These are phyloP conservation scores for Vesta saturnalis DNA, from an alignment of 2,888 invertebrate genomes.

Conservation along the genomic window DNA sequence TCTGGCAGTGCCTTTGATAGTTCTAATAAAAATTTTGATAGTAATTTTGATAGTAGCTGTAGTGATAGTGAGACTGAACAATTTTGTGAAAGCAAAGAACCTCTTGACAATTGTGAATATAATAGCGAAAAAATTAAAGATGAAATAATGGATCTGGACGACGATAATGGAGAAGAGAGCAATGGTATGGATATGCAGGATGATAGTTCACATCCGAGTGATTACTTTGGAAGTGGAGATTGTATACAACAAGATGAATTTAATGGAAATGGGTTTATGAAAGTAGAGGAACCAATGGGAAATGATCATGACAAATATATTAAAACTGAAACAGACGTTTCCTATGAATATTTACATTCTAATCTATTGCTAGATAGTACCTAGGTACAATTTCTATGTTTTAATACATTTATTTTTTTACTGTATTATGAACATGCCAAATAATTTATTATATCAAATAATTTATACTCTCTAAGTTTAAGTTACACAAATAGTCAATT, in stretches of 20 bases:
- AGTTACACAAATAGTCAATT: too few relatives aligned
- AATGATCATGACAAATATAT: background rate
- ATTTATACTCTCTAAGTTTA: too few relatives aligned
- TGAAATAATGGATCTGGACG: background rate
- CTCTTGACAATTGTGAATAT: background rate
- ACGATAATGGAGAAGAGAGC: background rate
- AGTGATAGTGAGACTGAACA: constrained; percentile 24
- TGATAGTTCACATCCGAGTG: too few relatives aligned
- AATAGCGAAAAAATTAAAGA: background rate
- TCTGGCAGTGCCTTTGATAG: constrained; percentile 25
- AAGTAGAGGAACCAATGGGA: background rate
- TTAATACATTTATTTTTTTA: background rate
- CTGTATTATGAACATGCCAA: too few relatives aligned
- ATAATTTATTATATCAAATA: too few relatives aligned
- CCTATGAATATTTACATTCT: constrained; percentile 49
- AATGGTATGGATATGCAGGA: background rate
- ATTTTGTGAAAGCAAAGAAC: background rate
- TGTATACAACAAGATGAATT: background rate
- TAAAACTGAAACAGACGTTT: constrained; percentile 42
- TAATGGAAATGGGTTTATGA: background rate
- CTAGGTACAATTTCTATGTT: background rate
- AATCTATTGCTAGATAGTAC: constrained; percentile 43
- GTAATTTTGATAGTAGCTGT: constrained; percentile 35
- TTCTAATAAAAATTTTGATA: constrained; percentile 33
- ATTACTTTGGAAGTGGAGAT: too few relatives aligned